Evolutionary conservation across 2,888 invertebrate species (phyloP).

Genomic region (Synanthedon formicaeformis): DNA sequence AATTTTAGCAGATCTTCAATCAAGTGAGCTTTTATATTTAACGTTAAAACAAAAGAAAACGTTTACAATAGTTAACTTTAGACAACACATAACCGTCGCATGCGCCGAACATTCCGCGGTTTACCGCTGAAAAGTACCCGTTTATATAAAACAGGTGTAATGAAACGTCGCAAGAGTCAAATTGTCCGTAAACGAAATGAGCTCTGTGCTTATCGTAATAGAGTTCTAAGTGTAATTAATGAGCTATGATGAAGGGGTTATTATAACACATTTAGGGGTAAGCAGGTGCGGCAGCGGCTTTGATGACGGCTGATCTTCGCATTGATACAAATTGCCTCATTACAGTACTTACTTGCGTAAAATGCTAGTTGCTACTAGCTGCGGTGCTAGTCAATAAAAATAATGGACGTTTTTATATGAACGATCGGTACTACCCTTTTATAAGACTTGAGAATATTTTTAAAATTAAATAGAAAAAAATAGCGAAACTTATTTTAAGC

Average conservation of each 20-base stretch:
- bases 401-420: not conserved
- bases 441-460: too few relatives aligned
- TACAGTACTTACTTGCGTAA: constrained; percentile 11
- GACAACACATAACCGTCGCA: constrained; percentile 20
- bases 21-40: too few relatives aligned
- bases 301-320: constrained; percentile 41
- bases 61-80: constrained; percentile 5
- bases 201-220: constrained; percentile 1
- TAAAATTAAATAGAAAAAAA: too few relatives aligned
- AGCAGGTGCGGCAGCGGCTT: constrained; percentile 55
- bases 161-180: constrained; percentile 15
- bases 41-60: too few relatives aligned
- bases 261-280: constrained; percentile 38
- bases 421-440: too few relatives aligned
- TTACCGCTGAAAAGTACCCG: constrained; percentile 41
- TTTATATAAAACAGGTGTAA: constrained; percentile 4
- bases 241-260: constrained; percentile 21
- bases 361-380: not conserved
- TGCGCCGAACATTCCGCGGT: constrained; percentile 50
- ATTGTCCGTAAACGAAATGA: not conserved
- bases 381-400: not conserved
- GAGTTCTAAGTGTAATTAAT: constrained; percentile 6
- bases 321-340: constrained; percentile 57
- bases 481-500: too few relatives aligned
- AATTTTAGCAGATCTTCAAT: too few relatives aligned